A percentile compares a stretch with the other conserved stretches of the same genome.
phyloP scores from a whole-genome alignment of 2,888 invertebrate genomes.

The Seira ritae region DNA sequence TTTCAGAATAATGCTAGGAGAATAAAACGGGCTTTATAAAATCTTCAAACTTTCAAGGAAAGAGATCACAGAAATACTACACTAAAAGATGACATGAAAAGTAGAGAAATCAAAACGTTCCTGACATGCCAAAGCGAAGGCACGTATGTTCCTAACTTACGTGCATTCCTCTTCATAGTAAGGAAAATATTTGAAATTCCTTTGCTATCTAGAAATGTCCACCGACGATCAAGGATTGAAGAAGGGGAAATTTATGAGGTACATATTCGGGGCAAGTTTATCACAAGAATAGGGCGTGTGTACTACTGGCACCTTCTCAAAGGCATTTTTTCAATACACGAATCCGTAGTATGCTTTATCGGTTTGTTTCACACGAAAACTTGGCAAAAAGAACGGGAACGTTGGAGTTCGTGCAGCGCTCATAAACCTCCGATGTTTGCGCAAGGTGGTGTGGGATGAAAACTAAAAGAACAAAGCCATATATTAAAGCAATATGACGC shows the following conservation, averaged over 20 bases:
- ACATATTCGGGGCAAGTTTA: constrained; percentile 23
- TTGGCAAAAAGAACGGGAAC: constrained; percentile 18
- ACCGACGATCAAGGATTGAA: not conserved
- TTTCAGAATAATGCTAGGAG: not conserved
- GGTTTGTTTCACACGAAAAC: constrained; percentile 9
- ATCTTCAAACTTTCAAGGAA: constrained; percentile 39
- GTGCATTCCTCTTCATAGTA: not conserved
- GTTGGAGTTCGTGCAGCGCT: constrained; percentile 19
- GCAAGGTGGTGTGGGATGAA: constrained; percentile 34
- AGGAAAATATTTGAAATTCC: not conserved
- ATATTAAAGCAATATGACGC: constrained; percentile 53
- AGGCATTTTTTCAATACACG: constrained; percentile 31
- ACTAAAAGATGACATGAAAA: constrained; percentile 56
- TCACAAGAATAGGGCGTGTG: constrained; percentile 12
- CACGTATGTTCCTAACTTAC: not conserved
- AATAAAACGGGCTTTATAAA: constrained; percentile 33
- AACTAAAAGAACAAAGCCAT: constrained; percentile 36
- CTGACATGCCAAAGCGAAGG: constrained; percentile 56
- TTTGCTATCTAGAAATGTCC: constrained; percentile 34
- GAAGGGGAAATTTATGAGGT: not conserved
- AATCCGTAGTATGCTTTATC: constrained; percentile 34
- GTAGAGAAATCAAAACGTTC: constrained; percentile 66
- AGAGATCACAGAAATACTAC: constrained; percentile 48
- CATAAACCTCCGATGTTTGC: not conserved
- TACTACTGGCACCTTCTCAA: constrained; percentile 46